Conservation (phyloP, 64 coral and sea anemone genomes). For the Pocillopora damicornis region DNA sequence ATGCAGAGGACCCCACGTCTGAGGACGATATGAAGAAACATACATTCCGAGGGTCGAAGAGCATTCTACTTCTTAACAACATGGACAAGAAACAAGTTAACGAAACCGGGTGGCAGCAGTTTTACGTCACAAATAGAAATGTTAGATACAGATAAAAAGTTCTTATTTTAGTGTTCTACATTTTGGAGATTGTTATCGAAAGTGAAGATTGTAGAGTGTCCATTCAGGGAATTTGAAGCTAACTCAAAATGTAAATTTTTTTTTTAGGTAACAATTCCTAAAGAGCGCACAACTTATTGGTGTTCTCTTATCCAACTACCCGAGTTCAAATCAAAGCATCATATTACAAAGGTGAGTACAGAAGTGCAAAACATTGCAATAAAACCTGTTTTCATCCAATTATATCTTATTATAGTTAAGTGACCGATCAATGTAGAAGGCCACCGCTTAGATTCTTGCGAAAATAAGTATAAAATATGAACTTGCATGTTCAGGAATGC, state of each 20-base stretch:
- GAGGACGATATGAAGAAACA: slow-evolving; percentile 2
- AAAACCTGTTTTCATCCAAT: too few species aligned
- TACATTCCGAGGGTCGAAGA: slow-evolving; percentile 14
- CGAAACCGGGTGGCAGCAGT: neutral
- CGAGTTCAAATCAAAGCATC: slow-evolving; percentile 38
- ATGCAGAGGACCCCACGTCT: slow-evolving; percentile 38
- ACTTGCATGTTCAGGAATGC: too few species aligned
- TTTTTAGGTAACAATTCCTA: slow-evolving; percentile 9
- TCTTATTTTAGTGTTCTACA: too few species aligned
- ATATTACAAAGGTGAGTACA: slow-evolving; percentile 22
- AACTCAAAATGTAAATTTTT: neutral
- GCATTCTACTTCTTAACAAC: slow-evolving; percentile 47
- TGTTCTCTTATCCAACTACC: slow-evolving; percentile 45
- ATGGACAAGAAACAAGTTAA: slow-evolving; percentile 13
- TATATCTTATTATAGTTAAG: too few species aligned
- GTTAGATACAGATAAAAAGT: neutral
- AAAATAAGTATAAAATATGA: too few species aligned
- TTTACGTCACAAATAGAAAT: slow-evolving; percentile 24
- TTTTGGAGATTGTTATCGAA: too few species aligned
- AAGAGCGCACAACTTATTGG: slow-evolving; percentile 54
- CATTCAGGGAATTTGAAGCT: too few species aligned
- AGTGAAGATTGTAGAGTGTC: too few species aligned
- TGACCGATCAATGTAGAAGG: too few species aligned
- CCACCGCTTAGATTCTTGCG: too few species aligned
- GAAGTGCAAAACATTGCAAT: neutral